Conservation (phyloP, 1,140 invertebrate species). For the Psilanteris sp. region DNA sequence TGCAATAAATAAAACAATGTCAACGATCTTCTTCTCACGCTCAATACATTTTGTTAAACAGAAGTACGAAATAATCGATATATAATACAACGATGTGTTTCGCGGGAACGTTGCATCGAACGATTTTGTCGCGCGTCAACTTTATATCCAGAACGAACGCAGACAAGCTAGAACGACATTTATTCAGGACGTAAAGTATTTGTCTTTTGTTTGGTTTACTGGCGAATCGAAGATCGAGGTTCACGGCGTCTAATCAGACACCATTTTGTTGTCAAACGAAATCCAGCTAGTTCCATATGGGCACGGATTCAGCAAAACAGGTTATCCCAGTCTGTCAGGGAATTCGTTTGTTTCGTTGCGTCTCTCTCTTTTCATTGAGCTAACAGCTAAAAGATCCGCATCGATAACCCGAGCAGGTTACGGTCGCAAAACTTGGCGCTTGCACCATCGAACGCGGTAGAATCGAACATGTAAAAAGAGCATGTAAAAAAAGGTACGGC, state of each 20-base stretch:
- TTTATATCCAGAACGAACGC: conserved; percentile 9
- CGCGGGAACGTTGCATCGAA: not conserved
- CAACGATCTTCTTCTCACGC: conserved; percentile 37
- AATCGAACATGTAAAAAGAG: conserved; percentile 63
- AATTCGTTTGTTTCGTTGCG: conserved; percentile 47
- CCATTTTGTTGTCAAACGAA: conserved; percentile 13
- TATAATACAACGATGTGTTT: conserved; percentile 29
- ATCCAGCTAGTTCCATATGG: conserved; percentile 16
- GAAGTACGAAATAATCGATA: conserved; percentile 40
- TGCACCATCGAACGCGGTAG: conserved; percentile 33
- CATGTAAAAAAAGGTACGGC: conserved; percentile 47
- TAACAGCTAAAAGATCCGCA: conserved; percentile 39
- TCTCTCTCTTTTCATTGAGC: conserved; percentile 54
- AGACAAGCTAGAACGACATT: conserved; percentile 13
- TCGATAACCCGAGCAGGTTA: not conserved
- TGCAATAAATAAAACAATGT: conserved; percentile 47
- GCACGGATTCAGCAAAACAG: conserved; percentile 21
- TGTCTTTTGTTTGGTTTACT: conserved; percentile 8
- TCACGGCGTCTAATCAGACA: conserved; percentile 5
- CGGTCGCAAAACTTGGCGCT: conserved; percentile 27
- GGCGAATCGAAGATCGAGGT: conserved; percentile 4
- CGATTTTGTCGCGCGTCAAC: conserved; percentile 8
- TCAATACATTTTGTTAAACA: conserved; percentile 28
- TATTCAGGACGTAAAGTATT: conserved; percentile 22
- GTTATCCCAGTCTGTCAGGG: conserved; percentile 9